phyloP scores from a whole-genome alignment of 2,888 invertebrate genomes.

The Oasisia sp. region DNA sequence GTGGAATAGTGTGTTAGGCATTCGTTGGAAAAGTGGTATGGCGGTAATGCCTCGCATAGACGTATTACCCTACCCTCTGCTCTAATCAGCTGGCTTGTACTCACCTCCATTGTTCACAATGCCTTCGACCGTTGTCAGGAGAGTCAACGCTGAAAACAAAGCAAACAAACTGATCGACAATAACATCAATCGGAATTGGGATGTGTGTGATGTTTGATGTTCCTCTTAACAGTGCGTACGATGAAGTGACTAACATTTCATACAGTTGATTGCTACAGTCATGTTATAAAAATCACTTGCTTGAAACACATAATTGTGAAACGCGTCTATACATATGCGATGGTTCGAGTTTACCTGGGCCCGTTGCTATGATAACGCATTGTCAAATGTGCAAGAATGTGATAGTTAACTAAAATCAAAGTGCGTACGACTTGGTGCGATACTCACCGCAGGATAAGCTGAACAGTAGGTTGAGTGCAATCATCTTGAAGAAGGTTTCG shows the following conservation, averaged over 20 bases:
- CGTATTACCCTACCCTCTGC: too few relatives aligned
- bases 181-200: neutral
- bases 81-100: neutral
- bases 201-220: neutral
- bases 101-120: neutral
- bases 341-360: neutral
- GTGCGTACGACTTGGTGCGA: too few relatives aligned
- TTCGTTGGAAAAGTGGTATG: too few relatives aligned
- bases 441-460: too few relatives aligned
- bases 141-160: neutral
- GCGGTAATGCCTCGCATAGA: too few relatives aligned
- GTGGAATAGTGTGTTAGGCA: too few relatives aligned
- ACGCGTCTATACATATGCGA: neutral
- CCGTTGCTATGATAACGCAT: too few relatives aligned
- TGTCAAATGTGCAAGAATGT: too few relatives aligned
- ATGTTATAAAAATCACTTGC: neutral
- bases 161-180: neutral
- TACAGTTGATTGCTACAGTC: neutral
- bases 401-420: too few relatives aligned
- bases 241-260: neutral
- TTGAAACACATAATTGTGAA: neutral
- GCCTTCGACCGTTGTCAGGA: neutral
- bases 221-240: neutral
- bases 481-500: too few relatives aligned
- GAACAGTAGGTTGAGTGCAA: too few relatives aligned